Evolutionary conservation across 2,113 vertebrate genomes (phyloP).

Genomic region (Heptranchias perlo): DNA sequence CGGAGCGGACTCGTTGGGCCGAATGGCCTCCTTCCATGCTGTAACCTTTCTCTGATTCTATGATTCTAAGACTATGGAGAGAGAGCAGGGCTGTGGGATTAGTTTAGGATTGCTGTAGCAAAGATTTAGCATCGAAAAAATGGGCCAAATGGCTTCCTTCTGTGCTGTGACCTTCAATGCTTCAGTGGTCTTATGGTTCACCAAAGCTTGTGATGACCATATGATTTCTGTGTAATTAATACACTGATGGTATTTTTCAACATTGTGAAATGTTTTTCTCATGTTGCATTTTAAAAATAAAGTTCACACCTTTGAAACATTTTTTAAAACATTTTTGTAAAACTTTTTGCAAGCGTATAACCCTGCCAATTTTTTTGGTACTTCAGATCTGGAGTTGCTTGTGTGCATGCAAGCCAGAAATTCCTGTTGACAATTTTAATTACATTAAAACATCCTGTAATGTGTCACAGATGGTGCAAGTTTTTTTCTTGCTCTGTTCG

Average conservation of each 20-base stretch:
- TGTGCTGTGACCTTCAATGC: neutral
- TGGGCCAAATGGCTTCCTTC: neutral
- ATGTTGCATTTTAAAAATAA: neutral
- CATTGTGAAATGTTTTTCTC: neutral
- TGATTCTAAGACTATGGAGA: neutral
- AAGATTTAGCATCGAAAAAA: neutral
- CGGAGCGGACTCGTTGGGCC: too few species aligned
- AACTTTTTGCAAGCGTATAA: neutral
- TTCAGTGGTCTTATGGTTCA: too few species aligned
- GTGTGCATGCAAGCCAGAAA: neutral
- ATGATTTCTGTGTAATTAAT: neutral
- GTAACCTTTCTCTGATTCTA: too few species aligned
- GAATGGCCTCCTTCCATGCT: too few species aligned
- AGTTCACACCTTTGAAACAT: neutral
- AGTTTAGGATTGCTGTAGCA: neutral
- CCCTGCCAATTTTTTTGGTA: neutral
- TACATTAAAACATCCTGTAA: neutral
- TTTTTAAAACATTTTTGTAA: neutral
- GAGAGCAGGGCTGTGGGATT: neutral
- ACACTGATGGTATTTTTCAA: neutral
- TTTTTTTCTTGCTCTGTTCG: neutral
- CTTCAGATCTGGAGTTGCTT: neutral
- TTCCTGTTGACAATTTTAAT: constrained; percentile 3
- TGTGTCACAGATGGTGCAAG: neutral
- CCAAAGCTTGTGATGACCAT: neutral